These are phyloP conservation scores for Cettia cetti DNA, from an alignment of 2,113 vertebrate genomes.

Conservation along the genomic window DNA sequence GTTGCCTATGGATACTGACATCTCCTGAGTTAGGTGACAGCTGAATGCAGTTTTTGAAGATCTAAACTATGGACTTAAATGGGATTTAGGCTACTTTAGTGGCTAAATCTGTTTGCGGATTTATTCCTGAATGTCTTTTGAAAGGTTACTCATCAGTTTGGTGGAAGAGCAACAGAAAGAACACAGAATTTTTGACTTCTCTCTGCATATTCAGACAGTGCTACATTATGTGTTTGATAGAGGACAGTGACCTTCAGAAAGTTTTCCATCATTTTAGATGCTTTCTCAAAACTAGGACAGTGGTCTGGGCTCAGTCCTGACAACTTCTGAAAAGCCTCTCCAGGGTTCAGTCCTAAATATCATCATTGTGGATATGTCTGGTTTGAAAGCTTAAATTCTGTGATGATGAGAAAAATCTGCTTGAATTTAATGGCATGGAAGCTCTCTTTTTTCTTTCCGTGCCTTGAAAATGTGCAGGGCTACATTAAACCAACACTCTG, in stretches of 20 bases:
- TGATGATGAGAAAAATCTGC: neutral
- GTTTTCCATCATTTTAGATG: slow-evolving; percentile 29
- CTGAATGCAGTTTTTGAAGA: slow-evolving; percentile 22
- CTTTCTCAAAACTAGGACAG: slow-evolving; percentile 26
- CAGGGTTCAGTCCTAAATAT: slow-evolving; percentile 40
- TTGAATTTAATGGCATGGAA: neutral
- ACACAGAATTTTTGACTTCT: neutral
- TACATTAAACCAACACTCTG: neutral
- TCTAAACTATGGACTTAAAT: slow-evolving; percentile 47
- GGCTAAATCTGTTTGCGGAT: slow-evolving; percentile 56
- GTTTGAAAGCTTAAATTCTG: slow-evolving; percentile 8
- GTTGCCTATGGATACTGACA: neutral
- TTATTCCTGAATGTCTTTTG: slow-evolving; percentile 46
- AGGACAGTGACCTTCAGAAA: slow-evolving; percentile 49
- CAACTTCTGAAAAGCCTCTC: slow-evolving; percentile 23
- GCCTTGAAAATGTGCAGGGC: neutral
- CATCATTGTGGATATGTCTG: neutral
- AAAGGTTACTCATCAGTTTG: slow-evolving; percentile 37
- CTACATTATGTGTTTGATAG: neutral
- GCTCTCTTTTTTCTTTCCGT: neutral
- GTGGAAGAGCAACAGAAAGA: slow-evolving; percentile 14
- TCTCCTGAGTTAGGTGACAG: neutral
- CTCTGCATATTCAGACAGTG: neutral
- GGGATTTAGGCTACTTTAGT: slow-evolving; percentile 46
- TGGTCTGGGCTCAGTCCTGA: neutral